Evolutionary conservation across 2,113 vertebrate species (phyloP).

Genomic region (Calonectris borealis): DNA sequence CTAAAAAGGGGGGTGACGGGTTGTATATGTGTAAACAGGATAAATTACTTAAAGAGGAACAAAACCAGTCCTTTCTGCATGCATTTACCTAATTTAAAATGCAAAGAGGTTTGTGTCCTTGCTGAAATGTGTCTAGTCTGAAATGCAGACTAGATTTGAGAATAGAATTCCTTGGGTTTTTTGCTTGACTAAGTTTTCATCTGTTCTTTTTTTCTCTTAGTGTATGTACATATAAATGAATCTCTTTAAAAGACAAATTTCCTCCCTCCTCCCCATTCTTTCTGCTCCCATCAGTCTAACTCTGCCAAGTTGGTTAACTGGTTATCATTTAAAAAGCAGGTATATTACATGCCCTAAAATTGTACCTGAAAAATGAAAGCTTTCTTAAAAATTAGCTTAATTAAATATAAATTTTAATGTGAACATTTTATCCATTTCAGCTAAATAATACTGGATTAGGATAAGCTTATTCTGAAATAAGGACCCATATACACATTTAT

Average conservation of each 20-base stretch:
- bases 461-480: background rate
- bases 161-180: background rate
- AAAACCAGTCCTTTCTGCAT: background rate
- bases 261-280: background rate
- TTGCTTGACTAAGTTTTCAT: background rate
- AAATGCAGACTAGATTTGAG: background rate
- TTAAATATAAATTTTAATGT: background rate
- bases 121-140: background rate
- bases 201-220: background rate
- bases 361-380: background rate
- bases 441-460: background rate
- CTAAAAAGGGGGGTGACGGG: background rate
- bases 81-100: background rate
- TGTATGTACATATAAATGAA: background rate
- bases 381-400: background rate
- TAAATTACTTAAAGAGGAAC: background rate
- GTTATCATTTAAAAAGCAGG: background rate
- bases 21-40: background rate
- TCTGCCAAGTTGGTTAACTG: background rate
- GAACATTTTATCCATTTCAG: background rate
- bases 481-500: background rate
- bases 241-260: background rate
- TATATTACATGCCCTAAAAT: background rate
- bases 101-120: background rate
- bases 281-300: background rate